Conservation (phyloP, 2,113 vertebrate species). For the Phalacrocorax carbo region DNA sequence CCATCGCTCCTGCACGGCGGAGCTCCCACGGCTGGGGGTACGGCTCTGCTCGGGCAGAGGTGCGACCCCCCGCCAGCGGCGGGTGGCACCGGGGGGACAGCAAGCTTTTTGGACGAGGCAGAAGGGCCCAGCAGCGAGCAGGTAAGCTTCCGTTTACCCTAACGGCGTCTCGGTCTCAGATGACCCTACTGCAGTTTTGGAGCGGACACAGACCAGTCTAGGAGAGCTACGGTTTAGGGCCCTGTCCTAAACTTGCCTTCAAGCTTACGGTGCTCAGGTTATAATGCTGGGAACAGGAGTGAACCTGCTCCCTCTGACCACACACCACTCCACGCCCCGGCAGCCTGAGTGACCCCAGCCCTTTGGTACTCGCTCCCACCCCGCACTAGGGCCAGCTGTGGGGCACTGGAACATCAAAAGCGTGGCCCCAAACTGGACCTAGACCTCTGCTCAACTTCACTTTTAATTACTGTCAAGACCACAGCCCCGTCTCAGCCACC, state of each 20-base stretch:
- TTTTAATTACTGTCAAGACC: background rate
- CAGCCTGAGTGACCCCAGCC: background rate
- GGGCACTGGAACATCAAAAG: background rate
- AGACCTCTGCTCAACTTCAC: background rate
- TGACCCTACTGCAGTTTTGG: fast-evolving
- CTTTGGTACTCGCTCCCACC: background rate
- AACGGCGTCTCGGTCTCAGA: fast-evolving
- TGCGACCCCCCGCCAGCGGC: background rate
- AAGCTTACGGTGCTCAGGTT: fast-evolving
- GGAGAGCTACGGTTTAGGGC: background rate
- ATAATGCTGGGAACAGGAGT: fast-evolving
- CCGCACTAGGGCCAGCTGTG: background rate
- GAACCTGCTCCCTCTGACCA: background rate
- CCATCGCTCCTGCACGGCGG: fast-evolving
- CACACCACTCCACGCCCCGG: fast-evolving
- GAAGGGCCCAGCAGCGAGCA: background rate
- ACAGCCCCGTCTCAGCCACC: background rate
- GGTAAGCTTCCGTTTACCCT: background rate
- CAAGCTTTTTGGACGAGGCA: background rate
- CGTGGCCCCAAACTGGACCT: background rate
- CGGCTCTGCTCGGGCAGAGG: fast-evolving
- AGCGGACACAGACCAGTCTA: fast-evolving
- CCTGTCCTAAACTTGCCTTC: fast-evolving
- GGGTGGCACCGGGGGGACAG: fast-evolving
- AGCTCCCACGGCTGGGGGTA: fast-evolving